A percentile compares a stretch with the other conserved stretches of the same genome.
Conservation (phyloP, 1,140 invertebrate genomes). For the Brachionus asplanchnoidis region DNA sequence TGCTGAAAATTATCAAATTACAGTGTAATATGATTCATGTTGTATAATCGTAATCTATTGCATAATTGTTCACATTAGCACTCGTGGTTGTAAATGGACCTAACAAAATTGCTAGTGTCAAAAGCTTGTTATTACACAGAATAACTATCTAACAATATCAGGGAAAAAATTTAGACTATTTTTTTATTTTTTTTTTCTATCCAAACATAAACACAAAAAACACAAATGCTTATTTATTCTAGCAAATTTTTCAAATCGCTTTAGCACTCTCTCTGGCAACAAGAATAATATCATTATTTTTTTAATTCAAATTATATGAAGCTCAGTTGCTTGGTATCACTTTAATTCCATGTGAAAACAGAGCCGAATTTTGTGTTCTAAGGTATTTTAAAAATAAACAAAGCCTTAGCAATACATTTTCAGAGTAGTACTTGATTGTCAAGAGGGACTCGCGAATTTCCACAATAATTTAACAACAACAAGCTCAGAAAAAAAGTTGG, state of each 20-base stretch:
- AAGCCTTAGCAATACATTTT: constrained; percentile 9
- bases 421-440: not conserved
- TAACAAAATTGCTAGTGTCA: not conserved
- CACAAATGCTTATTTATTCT: constrained; percentile 19
- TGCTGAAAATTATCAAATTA: not conserved
- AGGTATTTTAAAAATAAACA: not conserved
- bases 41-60: not conserved
- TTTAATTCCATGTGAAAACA: constrained; percentile 32
- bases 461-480: not conserved
- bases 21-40: not conserved
- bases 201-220: not conserved
- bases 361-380: not conserved
- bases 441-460: not conserved
- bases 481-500: not conserved
- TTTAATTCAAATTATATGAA: not conserved
- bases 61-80: constrained; percentile 8
- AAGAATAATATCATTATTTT: not conserved
- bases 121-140: not conserved
- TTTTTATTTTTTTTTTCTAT: not conserved
- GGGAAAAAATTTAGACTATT: not conserved
- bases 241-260: not conserved
- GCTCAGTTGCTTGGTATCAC: not conserved
- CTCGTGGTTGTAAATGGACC: not conserved
- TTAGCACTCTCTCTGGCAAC: not conserved
- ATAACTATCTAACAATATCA: not conserved